Evolutionary conservation across 1,140 invertebrate genomes (phyloP).

Genomic region (Leptonema lineaticorne): DNA sequence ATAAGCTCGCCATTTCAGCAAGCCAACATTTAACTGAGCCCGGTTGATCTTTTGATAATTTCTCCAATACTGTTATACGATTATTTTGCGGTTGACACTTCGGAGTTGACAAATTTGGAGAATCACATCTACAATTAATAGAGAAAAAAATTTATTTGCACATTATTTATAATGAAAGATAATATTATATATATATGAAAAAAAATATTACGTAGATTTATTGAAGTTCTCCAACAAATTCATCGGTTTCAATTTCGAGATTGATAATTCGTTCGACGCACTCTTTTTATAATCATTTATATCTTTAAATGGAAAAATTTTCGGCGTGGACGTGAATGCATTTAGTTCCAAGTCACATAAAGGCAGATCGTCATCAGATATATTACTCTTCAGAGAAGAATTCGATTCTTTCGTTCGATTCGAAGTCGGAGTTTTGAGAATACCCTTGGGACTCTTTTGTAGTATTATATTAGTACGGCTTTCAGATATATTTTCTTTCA

Average conservation of each 20-base stretch:
- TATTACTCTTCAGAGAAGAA: background rate
- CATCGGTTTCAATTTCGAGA: conserved; percentile 45
- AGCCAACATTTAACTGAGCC: conserved; percentile 64
- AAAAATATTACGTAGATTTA: conserved; percentile 33
- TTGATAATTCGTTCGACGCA: conserved; percentile 46
- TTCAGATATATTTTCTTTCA: conserved; percentile 40
- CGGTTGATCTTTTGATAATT: conserved; percentile 51
- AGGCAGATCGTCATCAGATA: conserved; percentile 44
- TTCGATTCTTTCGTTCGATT: background rate
- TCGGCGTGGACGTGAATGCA: conserved; percentile 54
- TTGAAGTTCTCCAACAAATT: conserved; percentile 39
- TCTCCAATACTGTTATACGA: conserved; percentile 46
- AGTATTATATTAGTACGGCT: no score
- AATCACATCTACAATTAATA: background rate
- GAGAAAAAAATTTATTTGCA: background rate
- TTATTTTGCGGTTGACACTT: background rate
- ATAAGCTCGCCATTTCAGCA: conserved; percentile 63
- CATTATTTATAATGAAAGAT: background rate
- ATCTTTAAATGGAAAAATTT: conserved; percentile 51
- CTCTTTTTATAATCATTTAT: conserved; percentile 45
- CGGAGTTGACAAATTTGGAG: background rate
- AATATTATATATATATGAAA: background rate
- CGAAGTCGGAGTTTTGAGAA: conserved; percentile 45
- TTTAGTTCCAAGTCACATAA: conserved; percentile 52
- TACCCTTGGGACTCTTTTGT: conserved; percentile 46